Conservation (phyloP, 64 coral and sea anemone species). For the Actinia tenebrosa region DNA sequence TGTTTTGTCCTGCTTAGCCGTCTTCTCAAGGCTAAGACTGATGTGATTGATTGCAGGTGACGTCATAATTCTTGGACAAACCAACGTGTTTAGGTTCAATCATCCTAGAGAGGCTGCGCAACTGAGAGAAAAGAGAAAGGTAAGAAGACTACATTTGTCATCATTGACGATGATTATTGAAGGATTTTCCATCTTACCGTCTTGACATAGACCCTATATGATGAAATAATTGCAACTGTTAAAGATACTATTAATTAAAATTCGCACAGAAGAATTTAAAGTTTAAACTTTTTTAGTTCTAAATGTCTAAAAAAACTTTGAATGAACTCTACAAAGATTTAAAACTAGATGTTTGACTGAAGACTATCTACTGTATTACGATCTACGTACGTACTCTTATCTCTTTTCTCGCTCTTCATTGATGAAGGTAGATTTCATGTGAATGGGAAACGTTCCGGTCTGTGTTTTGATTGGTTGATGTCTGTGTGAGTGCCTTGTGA, state of each 20-base stretch:
- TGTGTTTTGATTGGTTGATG: too few relatives aligned
- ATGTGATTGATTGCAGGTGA: slow-evolving; percentile 58
- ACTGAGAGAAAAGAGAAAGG: slow-evolving; percentile 95
- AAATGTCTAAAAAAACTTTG: neutral
- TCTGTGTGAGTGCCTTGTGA: too few relatives aligned
- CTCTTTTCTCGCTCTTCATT: neutral
- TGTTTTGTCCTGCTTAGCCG: neutral
- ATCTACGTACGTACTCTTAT: neutral
- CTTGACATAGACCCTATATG: too few relatives aligned
- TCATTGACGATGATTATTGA: neutral
- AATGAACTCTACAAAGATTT: neutral
- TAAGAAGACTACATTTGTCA: neutral
- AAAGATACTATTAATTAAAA: too few relatives aligned
- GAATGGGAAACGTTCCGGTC: too few relatives aligned
- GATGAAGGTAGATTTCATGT: neutral
- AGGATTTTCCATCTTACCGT: too few relatives aligned
- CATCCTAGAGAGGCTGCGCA: slow-evolving; percentile 92
- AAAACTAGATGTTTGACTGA: neutral
- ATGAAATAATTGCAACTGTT: too few relatives aligned
- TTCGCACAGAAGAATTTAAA: too few relatives aligned
- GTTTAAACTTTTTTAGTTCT: too few relatives aligned
- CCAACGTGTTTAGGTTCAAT: slow-evolving; percentile 91
- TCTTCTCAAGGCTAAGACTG: neutral
- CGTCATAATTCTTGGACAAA: slow-evolving; percentile 82
- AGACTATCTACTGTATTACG: too few relatives aligned